Evolutionary conservation across 2,888 invertebrate genomes (phyloP).

Genomic region (Coecobrya sp.): DNA sequence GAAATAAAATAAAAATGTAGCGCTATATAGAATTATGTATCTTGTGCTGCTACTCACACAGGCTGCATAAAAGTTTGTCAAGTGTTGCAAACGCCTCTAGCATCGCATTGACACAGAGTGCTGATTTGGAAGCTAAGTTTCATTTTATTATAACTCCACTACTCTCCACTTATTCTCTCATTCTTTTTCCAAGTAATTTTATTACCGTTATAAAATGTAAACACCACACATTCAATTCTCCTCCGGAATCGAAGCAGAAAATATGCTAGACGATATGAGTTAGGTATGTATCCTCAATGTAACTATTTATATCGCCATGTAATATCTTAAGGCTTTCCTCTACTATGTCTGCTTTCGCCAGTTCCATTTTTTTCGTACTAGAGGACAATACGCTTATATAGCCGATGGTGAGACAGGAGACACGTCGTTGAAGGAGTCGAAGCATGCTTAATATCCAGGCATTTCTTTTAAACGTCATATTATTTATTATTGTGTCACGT

Average conservation of each 20-base stretch:
- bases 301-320: neutral
- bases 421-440: neutral
- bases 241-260: neutral
- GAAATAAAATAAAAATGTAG: too few relatives aligned
- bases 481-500: slow-evolving; percentile 41
- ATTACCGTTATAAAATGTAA: slow-evolving; percentile 51
- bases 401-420: neutral
- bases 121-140: slow-evolving; percentile 7
- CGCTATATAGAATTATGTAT: too few relatives aligned
- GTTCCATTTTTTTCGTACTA: neutral
- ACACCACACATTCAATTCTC: slow-evolving; percentile 21
- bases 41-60: too few relatives aligned
- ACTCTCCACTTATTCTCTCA: neutral
- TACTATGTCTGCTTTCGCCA: too few relatives aligned
- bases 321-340: too few relatives aligned
- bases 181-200: slow-evolving; percentile 15
- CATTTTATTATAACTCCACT: slow-evolving; percentile 2
- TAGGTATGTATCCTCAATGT: neutral
- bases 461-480: slow-evolving; percentile 36
- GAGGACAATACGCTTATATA: neutral
- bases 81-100: neutral
- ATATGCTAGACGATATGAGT: neutral
- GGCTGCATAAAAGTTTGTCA: neutral
- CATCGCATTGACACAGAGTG: neutral
- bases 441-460: neutral